phyloP scores from a whole-genome alignment of 1,140 invertebrate species.

The Aricia agestis region DNA sequence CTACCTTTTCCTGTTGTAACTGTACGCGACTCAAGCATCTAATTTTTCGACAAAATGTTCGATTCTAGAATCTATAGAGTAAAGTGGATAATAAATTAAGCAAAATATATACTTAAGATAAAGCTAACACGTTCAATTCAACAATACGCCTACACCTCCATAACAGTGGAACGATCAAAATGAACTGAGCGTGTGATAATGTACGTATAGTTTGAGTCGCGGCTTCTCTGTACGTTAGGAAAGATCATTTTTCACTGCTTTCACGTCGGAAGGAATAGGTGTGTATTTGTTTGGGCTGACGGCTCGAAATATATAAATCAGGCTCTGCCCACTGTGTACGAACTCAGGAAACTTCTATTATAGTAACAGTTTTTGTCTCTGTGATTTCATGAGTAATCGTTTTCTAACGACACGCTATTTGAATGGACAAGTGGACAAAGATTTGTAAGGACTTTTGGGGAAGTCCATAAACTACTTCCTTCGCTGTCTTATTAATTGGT shows the following conservation, averaged over 20 bases:
- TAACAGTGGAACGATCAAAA: conserved; percentile 17
- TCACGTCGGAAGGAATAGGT: conserved; percentile 25
- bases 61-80: too few species aligned
- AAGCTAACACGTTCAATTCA: neutral
- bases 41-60: too few species aligned
- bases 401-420: conserved; percentile 16
- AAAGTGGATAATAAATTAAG: too few species aligned
- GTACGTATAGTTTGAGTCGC: conserved; percentile 25
- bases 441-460: neutral
- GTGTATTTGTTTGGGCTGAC: conserved; percentile 35
- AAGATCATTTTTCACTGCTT: conserved; percentile 35
- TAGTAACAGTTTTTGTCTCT: neutral
- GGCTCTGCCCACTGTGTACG: neutral
- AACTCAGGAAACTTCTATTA: neutral
- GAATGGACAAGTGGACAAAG: conserved; percentile 16
- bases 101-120: too few species aligned
- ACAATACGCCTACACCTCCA: too few species aligned
- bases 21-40: too few species aligned
- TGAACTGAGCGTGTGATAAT: conserved; percentile 26
- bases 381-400: conserved; percentile 18
- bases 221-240: conserved; percentile 24
- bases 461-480: neutral
- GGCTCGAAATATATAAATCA: conserved; percentile 29
- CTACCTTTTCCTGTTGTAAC: too few species aligned
- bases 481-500: neutral